Conservation (phyloP, 2,113 vertebrate genomes). For the Boleophthalmus pectinirostris region DNA sequence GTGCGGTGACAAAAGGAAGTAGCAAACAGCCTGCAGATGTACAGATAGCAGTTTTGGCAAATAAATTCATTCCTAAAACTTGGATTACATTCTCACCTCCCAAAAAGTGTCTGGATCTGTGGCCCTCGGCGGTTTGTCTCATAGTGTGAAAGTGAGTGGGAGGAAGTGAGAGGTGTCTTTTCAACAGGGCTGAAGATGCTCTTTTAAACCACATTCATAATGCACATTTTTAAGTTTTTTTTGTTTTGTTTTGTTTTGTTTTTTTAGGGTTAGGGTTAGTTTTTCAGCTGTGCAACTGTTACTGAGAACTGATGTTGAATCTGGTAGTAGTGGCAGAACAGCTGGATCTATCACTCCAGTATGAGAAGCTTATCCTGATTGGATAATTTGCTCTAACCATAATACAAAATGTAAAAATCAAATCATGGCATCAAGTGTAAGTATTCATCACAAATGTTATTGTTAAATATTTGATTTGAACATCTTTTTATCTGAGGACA, state of each 20-base stretch:
- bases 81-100: constrained; percentile 72
- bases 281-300: no score
- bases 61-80: constrained; percentile 75
- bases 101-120: constrained; percentile 51
- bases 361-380: no score
- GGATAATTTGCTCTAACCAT: no score
- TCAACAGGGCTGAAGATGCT: background rate
- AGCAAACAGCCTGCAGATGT: constrained; percentile 62
- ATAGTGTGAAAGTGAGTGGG: constrained; percentile 17
- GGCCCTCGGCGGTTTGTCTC: constrained; percentile 66
- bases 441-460: no score
- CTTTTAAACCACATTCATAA: background rate
- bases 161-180: constrained; percentile 59
- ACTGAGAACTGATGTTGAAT: background rate
- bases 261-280: no score
- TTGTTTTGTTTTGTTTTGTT: no score
- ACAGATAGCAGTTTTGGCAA: constrained; percentile 64
- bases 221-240: background rate
- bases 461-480: no score
- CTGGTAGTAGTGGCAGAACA: no score
- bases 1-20: constrained; percentile 71
- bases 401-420: no score
- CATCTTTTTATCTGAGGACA: no score
- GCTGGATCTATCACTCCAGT: no score
- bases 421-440: no score